These are phyloP conservation scores for Trachymyrmex cornetzi DNA, from an alignment of 1,140 invertebrate genomes.

Conservation along the genomic window DNA sequence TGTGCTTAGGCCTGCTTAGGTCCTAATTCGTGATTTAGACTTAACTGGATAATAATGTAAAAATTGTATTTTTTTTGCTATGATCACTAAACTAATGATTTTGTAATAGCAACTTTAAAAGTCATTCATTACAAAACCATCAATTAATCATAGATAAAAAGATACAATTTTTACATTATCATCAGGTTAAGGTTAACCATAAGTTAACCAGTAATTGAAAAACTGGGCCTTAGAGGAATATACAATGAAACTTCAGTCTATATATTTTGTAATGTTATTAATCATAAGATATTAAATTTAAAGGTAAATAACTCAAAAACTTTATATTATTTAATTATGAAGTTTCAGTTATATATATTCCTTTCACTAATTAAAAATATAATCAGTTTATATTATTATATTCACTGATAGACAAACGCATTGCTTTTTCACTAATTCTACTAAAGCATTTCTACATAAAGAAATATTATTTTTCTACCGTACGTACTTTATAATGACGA, in stretches of 20 bases:
- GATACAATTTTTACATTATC: too few species aligned
- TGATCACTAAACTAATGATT: too few species aligned
- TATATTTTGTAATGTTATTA: background rate
- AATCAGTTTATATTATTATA: slow-evolving; percentile 3
- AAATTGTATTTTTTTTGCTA: too few species aligned
- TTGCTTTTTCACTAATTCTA: slow-evolving; percentile 60
- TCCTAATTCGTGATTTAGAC: too few species aligned
- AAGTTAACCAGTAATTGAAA: too few species aligned
- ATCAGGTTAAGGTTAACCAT: too few species aligned
- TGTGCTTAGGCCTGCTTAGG: too few species aligned
- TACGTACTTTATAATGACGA: slow-evolving; percentile 38
- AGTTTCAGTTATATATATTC: background rate
- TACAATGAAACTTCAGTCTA: background rate
- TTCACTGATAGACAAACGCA: background rate
- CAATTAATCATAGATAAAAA: too few species aligned
- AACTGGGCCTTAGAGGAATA: background rate
- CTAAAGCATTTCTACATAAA: slow-evolving; percentile 31
- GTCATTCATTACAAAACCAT: too few species aligned
- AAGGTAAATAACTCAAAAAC: background rate
- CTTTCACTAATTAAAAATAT: background rate
- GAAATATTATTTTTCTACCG: slow-evolving; percentile 70
- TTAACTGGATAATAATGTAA: too few species aligned
- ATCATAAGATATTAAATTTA: background rate
- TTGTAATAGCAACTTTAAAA: too few species aligned
- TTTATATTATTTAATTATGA: background rate